These are phyloP conservation scores for Acheta domesticus DNA, from an alignment of 2,888 invertebrate genomes.

Conservation along the genomic window DNA sequence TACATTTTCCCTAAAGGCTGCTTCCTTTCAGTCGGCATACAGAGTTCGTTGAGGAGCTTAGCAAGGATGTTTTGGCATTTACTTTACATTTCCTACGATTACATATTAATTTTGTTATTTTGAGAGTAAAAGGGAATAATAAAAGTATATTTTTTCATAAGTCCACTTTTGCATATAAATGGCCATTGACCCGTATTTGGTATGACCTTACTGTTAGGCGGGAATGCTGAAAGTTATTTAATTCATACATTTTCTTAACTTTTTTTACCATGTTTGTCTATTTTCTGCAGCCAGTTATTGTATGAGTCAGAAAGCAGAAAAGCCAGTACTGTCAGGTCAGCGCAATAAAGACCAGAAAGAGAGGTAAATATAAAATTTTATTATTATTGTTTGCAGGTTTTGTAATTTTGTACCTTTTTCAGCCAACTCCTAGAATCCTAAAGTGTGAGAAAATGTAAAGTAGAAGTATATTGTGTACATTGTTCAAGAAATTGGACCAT, in stretches of 20 bases:
- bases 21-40: background rate
- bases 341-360: constrained; percentile 99
- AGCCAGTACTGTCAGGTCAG: constrained; percentile 99
- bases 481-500: no score
- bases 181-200: background rate
- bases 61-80: constrained; percentile 25
- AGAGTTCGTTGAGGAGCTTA: background rate
- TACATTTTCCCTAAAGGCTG: background rate
- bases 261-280: constrained; percentile 40
- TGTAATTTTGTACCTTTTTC: no score
- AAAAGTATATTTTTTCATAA: no score
- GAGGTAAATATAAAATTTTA: constrained; percentile 62
- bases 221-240: background rate
- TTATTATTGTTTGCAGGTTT: no score
- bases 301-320: constrained; percentile 99
- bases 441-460: no score
- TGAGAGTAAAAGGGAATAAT: no score
- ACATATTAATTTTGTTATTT: background rate
- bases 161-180: no score
- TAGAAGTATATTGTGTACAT: no score
- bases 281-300: constrained; percentile 78
- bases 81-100: background rate
- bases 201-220: background rate
- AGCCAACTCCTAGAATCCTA: no score
- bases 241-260: background rate